A percentile compares a stretch with the other conserved stretches of the same genome.
Conservation (phyloP, 1,140 invertebrate genomes). For the Nephotettix cincticeps region DNA sequence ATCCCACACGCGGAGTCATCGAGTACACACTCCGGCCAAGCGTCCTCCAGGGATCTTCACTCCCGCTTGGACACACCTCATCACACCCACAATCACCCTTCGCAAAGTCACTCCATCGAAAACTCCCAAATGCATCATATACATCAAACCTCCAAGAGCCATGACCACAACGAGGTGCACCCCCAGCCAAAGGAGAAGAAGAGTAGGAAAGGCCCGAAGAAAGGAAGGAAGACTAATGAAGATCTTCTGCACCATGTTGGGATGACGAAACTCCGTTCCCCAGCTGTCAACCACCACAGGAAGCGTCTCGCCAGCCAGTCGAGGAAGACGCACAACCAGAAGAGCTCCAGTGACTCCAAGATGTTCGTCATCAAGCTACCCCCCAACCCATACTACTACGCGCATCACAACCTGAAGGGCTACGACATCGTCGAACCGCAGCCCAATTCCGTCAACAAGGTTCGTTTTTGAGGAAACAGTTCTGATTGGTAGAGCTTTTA, state of each 20-base stretch:
- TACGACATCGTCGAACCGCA: slow-evolving; percentile 42
- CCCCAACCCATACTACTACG: slow-evolving; percentile 76
- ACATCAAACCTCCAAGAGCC: too few relatives aligned
- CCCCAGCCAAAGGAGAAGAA: neutral
- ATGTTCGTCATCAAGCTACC: slow-evolving; percentile 80
- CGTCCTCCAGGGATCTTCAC: too few relatives aligned
- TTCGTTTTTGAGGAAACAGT: too few relatives aligned
- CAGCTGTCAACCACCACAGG: slow-evolving; percentile 25
- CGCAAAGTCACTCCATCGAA: too few relatives aligned
- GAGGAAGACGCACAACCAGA: slow-evolving; percentile 33
- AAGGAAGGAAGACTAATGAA: slow-evolving; percentile 30
- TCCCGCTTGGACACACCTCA: too few relatives aligned
- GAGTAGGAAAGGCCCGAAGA: neutral
- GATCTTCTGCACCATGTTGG: slow-evolving; percentile 37
- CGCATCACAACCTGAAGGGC: slow-evolving; percentile 50
- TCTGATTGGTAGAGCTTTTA: too few relatives aligned
- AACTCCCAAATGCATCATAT: too few relatives aligned
- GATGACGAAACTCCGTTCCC: slow-evolving; percentile 35
- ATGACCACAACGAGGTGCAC: neutral
- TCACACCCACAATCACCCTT: too few relatives aligned
- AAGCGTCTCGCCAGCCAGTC: slow-evolving; percentile 38
- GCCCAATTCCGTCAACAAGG: slow-evolving; percentile 33
- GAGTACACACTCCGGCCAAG: too few relatives aligned
- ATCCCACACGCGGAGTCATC: too few relatives aligned
- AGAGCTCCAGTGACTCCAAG: slow-evolving; percentile 59